phyloP scores from a whole-genome alignment of 2,888 invertebrate species.

The Drosophila anceps region DNA sequence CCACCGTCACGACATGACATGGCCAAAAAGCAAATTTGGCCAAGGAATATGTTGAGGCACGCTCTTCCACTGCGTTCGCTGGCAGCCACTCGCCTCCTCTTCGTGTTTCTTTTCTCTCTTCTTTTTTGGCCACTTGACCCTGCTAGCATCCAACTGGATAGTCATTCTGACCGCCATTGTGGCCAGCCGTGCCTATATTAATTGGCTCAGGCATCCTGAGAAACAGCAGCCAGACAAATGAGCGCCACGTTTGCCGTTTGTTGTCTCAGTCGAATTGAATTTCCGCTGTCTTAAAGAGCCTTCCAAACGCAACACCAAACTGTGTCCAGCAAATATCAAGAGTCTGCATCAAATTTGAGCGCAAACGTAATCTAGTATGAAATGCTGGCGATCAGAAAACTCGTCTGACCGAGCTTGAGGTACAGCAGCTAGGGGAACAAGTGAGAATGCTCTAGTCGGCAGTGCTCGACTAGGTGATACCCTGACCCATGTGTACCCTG shows the following conservation, averaged over 20 bases:
- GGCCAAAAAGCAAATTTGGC: constrained; percentile 39
- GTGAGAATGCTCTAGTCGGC: neutral
- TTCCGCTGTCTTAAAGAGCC: constrained; percentile 8
- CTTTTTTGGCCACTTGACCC: constrained; percentile 19
- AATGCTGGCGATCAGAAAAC: neutral
- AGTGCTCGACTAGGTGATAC: neutral
- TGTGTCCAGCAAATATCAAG: neutral
- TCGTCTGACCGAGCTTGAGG: neutral
- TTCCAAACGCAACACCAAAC: neutral
- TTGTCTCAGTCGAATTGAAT: neutral
- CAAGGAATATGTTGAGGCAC: constrained; percentile 21
- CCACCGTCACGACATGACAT: constrained; percentile 48
- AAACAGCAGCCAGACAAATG: constrained; percentile 21
- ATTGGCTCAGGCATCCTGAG: constrained; percentile 20
- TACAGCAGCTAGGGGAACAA: neutral
- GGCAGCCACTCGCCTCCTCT: neutral
- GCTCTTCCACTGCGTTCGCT: constrained; percentile 3
- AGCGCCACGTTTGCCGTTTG: constrained; percentile 8
- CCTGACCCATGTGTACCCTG: too few relatives aligned
- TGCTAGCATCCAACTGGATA: constrained; percentile 12
- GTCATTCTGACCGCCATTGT: constrained; percentile 33
- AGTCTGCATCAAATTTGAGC: neutral
- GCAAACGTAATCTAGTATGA: neutral
- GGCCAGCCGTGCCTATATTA: constrained; percentile 28
- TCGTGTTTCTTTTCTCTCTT: neutral